These are phyloP conservation scores for Polypedilum pembai DNA, from an alignment of 1,140 invertebrate genomes.

Conservation along the genomic window DNA sequence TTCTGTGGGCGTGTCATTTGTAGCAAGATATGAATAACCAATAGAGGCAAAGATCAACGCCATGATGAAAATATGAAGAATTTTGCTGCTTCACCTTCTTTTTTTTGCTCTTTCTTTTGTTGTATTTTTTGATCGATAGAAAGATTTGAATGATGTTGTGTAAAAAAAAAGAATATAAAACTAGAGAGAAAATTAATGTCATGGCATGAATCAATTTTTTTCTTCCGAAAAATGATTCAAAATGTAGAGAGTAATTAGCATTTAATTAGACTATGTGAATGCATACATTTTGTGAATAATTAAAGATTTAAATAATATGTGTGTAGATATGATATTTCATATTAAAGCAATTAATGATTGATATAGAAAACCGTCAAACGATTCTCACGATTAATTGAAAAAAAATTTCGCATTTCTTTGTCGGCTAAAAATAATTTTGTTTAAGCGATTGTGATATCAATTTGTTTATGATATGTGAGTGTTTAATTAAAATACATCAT, in stretches of 20 bases:
- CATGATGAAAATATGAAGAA: background rate
- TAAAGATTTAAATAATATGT: background rate
- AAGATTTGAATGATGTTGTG: background rate
- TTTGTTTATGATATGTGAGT: no score
- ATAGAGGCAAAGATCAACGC: background rate
- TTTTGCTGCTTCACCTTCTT: background rate
- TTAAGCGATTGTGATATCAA: no score
- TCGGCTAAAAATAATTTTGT: background rate
- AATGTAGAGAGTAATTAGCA: background rate
- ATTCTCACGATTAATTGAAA: background rate
- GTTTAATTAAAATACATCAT: no score
- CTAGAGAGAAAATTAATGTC: conserved; percentile 4
- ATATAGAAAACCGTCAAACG: background rate
- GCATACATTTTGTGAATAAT: background rate
- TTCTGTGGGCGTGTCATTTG: background rate
- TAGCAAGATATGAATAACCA: background rate
- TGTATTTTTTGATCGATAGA: background rate
- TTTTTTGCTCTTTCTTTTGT: background rate
- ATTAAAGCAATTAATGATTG: background rate
- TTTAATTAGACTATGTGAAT: background rate
- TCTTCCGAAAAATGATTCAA: background rate
- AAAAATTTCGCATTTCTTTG: background rate
- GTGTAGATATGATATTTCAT: background rate
- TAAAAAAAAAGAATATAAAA: conserved; percentile 5
- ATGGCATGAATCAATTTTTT: conserved; percentile 1